Evolutionary conservation across 1,140 invertebrate genomes (phyloP), one percentile per base, ranked within the genome.

Genomic region (Philaenus spumarius): DNA sequence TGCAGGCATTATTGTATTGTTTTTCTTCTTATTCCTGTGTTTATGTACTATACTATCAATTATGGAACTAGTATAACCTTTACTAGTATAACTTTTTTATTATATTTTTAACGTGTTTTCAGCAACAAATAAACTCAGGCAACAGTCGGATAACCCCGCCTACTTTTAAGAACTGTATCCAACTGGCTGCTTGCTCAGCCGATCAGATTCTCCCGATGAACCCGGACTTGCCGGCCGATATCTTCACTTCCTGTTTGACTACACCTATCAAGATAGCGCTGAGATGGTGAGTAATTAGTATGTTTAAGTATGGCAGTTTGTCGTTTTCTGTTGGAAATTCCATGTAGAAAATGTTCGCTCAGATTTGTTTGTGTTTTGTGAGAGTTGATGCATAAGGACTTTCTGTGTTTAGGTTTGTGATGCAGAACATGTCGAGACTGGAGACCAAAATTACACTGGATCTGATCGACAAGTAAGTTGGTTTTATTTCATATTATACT

Each of bases 231-330:
- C 97, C 97, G n/a, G 96, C 96, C 14, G 97, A 99, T 79, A 80
- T 99, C 43, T 99, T 99, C 77, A 99, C 97, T 19, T 84, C 94
- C 19, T 99, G 96, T 74, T 82, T 99, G 56, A 99, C 96, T 17
- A 98, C 96, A 15, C 97, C 97, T 26, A 97, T 99, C 67, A 95
- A 94, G 80, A 96, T 96, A 67, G 95, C 94, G 26, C 77, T 98
- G 40, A 82, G 89, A 68, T 98, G 94, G 94, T 86, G 70, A 64
- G 64, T 45, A n/a, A 9, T 26, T n/a, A n/a, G n/a, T n/a, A n/a
- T n/a, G 5, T 53, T 52, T 30, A 20, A 14, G 48, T 9, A 3
- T 51, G 15, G 48, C 40, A 15, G 12, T 14, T 34, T 19, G 7
- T 47, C 50, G 9, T 60, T 52, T 60, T 39, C 47, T 15, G 42